phyloP scores from a whole-genome alignment of 2,888 invertebrate genomes.

The Mesorhabditis belari region DNA sequence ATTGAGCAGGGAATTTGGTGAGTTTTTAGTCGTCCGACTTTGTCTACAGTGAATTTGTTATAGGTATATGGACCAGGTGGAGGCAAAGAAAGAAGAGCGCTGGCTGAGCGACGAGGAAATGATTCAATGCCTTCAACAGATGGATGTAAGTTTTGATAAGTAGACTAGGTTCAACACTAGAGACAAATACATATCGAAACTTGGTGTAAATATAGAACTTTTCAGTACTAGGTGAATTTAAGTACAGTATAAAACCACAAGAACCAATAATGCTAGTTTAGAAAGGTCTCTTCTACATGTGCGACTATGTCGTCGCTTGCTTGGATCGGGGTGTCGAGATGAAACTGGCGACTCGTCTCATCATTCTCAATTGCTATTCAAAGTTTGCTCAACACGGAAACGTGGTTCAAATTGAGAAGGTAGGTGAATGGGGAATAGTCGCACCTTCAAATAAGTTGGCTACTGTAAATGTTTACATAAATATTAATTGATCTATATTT shows the following conservation, averaged over 20 bases:
- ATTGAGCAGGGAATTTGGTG: neutral
- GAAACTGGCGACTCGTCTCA: neutral
- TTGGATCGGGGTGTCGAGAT: neutral
- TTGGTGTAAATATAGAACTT: too few relatives aligned
- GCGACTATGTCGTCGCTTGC: neutral
- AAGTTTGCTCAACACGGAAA: neutral
- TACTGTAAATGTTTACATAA: too few relatives aligned
- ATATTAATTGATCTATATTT: too few relatives aligned
- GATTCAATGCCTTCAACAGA: neutral
- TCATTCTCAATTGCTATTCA: neutral
- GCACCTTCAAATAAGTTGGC: too few relatives aligned
- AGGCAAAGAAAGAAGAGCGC: neutral
- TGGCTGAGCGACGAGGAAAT: neutral
- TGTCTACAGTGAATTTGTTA: too few relatives aligned
- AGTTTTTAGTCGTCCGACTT: too few relatives aligned
- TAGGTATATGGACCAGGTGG: neutral
- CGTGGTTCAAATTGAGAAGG: neutral
- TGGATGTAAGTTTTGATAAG: too few relatives aligned
- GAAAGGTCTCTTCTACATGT: neutral
- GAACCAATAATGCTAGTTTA: neutral
- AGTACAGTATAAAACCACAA: too few relatives aligned
- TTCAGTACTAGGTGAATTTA: too few relatives aligned
- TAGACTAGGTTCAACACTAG: too few relatives aligned
- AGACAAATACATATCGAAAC: too few relatives aligned
- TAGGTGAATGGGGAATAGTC: too few relatives aligned